Percentiles rank a stretch among this genome's conserved stretches.
phyloP scores from a whole-genome alignment of 2,888 invertebrate species.

The Aplocera efformata region DNA sequence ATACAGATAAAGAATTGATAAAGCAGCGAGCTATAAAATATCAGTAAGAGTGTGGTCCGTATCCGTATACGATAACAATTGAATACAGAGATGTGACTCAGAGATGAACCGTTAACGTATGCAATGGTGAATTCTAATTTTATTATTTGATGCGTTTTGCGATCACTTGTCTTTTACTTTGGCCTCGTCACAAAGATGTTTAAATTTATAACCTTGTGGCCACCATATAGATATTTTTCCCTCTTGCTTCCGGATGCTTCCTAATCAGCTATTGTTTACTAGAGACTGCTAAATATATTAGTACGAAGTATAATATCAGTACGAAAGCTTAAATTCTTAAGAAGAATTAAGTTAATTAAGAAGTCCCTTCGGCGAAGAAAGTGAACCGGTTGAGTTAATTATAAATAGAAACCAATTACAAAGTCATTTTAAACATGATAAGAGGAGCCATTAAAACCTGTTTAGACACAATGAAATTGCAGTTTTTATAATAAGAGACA shows the following conservation, averaged over 20 bases:
- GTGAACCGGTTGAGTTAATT: conserved; percentile 34
- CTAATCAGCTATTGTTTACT: too few relatives aligned
- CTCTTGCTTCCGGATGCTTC: too few relatives aligned
- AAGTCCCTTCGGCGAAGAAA: conserved; percentile 2
- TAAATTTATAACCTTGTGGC: too few relatives aligned
- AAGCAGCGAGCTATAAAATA: conserved; percentile 11
- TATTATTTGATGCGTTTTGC: too few relatives aligned
- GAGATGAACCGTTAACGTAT: conserved; percentile 1
- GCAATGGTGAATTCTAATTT: conserved; percentile 1
- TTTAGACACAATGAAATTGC: conserved; percentile 25
- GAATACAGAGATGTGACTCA: neutral
- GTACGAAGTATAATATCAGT: too few relatives aligned
- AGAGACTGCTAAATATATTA: too few relatives aligned
- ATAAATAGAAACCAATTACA: conserved; percentile 36
- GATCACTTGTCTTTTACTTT: too few relatives aligned
- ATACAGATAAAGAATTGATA: conserved; percentile 20
- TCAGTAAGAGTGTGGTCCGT: neutral
- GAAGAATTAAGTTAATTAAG: too few relatives aligned
- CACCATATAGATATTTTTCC: too few relatives aligned
- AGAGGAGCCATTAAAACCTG: conserved; percentile 26
- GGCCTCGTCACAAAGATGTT: too few relatives aligned
- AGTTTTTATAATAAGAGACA: conserved; percentile 15
- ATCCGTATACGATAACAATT: conserved; percentile 4
- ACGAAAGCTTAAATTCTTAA: too few relatives aligned
- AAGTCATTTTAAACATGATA: conserved; percentile 29